These are phyloP conservation scores for Cyaniris semiargus DNA, from an alignment of 2,888 invertebrate genomes.

Conservation along the genomic window DNA sequence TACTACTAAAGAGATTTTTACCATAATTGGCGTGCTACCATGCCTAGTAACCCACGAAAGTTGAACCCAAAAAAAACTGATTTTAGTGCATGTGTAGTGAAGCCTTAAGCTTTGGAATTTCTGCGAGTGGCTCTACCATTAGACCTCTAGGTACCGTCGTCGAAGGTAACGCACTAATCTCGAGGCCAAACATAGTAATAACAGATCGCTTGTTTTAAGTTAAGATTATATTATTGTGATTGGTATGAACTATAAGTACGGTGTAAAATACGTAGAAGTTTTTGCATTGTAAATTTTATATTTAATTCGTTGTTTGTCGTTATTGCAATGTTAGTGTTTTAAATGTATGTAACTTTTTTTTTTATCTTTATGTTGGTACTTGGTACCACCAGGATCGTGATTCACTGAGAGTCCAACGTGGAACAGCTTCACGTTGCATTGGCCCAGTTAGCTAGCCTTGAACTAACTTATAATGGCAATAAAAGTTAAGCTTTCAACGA, in stretches of 20 bases:
- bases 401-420: too few relatives aligned
- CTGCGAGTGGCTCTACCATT: neutral
- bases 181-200: slow-evolving; percentile 5
- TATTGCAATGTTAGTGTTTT: too few relatives aligned
- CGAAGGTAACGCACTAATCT: neutral
- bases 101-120: neutral
- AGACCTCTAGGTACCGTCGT: neutral
- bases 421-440: neutral
- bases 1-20: too few relatives aligned
- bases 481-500: neutral
- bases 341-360: too few relatives aligned
- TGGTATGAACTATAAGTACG: neutral
- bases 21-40: too few relatives aligned
- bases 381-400: too few relatives aligned
- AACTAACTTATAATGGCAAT: neutral
- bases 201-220: neutral
- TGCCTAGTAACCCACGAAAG: too few relatives aligned
- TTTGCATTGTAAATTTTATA: too few relatives aligned
- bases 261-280: too few relatives aligned
- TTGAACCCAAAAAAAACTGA: neutral
- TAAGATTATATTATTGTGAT: neutral
- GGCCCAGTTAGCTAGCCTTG: neutral
- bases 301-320: too few relatives aligned
- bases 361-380: too few relatives aligned
- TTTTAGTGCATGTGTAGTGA: neutral